Conservation (phyloP, 2,797 vertebrate species). For the Schizothorax lantsangensis region DNA sequence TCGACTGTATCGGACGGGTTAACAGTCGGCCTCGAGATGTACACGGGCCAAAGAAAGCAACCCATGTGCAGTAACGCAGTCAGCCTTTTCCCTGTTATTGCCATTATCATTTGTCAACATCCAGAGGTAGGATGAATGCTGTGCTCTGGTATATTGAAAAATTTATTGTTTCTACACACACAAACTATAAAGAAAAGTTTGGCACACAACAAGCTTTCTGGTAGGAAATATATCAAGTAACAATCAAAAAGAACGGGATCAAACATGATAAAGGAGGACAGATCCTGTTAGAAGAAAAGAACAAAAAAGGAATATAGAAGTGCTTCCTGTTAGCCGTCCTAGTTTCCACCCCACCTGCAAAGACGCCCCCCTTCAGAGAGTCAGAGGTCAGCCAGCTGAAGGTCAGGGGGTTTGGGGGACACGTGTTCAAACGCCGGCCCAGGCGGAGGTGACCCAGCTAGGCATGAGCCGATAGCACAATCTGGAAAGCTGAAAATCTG, state of each 20-base stretch:
- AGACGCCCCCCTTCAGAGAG: constrained; percentile 25
- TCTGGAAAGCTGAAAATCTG: constrained; percentile 40
- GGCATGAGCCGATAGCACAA: constrained; percentile 3
- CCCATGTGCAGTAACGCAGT: constrained; percentile 61
- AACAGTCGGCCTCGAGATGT: constrained; percentile 26
- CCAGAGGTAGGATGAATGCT: constrained; percentile 12
- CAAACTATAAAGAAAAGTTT: not conserved
- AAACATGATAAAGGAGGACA: not conserved
- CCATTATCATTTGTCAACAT: constrained; percentile 65
- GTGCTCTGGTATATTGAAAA: constrained; percentile 1
- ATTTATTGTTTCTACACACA: not conserved
- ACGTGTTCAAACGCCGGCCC: constrained; percentile 11
- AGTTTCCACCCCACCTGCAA: constrained; percentile 53
- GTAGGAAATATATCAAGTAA: constrained; percentile 50
- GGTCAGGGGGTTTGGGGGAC: constrained; percentile 54
- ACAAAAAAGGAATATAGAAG: constrained; percentile 2
- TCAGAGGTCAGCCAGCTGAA: constrained; percentile 45
- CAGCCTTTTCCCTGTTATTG: constrained; percentile 65
- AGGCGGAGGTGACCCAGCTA: constrained; percentile 46
- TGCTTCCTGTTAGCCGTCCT: constrained; percentile 20
- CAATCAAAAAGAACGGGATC: constrained; percentile 14
- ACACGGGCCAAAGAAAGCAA: constrained; percentile 74
- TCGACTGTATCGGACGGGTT: constrained; percentile 60
- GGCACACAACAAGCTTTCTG: constrained; percentile 8
- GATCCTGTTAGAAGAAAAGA: not conserved